These are phyloP conservation scores for Thymallus thymallus DNA, from an alignment of 2,113 vertebrate genomes.

Conservation along the genomic window DNA sequence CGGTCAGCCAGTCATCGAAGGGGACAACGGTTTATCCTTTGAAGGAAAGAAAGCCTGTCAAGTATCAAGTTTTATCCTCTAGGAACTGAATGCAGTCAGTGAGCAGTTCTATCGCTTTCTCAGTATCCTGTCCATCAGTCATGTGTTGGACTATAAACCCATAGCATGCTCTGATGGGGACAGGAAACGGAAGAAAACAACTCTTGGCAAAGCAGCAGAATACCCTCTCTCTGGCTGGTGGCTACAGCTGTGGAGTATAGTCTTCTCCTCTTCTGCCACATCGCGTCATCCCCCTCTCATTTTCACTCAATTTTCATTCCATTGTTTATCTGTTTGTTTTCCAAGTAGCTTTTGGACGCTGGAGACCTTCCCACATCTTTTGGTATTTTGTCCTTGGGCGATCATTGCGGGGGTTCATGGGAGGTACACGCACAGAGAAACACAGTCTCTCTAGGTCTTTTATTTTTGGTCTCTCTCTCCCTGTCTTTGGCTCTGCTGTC, in stretches of 20 bases:
- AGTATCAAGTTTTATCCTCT: no score
- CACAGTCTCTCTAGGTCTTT: background rate
- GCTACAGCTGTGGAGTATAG: slow-evolving; percentile 1
- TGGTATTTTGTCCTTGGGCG: background rate
- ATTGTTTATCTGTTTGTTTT: slow-evolving; percentile 20
- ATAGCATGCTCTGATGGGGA: no score
- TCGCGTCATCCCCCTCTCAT: slow-evolving; percentile 3
- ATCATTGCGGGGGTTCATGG: slow-evolving; percentile 14
- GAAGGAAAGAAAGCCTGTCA: no score
- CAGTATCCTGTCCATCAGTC: no score
- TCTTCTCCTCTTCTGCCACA: slow-evolving; percentile 1
- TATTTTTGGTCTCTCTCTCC: background rate
- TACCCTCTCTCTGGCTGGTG: background rate
- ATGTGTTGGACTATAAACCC: background rate
- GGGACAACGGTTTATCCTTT: no score
- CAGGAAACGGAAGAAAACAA: background rate
- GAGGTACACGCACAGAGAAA: slow-evolving; percentile 1
- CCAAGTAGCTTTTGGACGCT: background rate
- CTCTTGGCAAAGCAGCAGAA: slow-evolving; percentile 1
- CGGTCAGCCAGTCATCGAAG: no score
- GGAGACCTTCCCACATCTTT: background rate
- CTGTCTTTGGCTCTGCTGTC: background rate
- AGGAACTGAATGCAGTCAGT: no score
- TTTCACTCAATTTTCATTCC: background rate
- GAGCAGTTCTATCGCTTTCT: no score